Evolutionary conservation across 2,113 vertebrate species (phyloP).

Genomic region (Machaerirhynchus nigripectus): DNA sequence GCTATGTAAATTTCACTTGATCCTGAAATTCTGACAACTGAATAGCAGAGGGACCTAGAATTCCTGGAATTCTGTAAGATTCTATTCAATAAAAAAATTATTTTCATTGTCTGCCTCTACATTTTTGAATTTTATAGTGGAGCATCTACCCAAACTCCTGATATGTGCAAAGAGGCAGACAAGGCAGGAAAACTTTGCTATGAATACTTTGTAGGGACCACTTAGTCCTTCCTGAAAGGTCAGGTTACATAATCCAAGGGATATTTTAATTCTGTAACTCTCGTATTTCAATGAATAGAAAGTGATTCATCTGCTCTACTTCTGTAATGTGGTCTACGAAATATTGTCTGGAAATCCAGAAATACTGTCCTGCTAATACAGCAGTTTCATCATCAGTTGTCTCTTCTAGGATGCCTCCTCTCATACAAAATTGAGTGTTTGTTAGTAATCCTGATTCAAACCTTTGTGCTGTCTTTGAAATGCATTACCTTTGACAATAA

Average conservation of each 20-base stretch:
- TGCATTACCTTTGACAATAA: slow-evolving; percentile 23
- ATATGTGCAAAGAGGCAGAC: background rate
- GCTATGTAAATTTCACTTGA: background rate
- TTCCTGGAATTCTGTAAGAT: background rate
- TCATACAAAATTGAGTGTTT: slow-evolving; percentile 22
- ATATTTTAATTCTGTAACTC: background rate
- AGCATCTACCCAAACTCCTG: background rate
- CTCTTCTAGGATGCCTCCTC: slow-evolving; percentile 2
- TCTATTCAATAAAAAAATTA: background rate
- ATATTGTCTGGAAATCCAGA: background rate
- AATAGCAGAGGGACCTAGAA: background rate
- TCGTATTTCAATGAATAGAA: background rate
- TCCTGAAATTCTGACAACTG: background rate
- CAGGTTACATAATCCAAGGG: background rate
- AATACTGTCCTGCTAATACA: background rate
- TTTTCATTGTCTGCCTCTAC: background rate
- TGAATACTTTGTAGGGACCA: background rate
- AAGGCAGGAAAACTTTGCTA: background rate
- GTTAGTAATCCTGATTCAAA: slow-evolving; percentile 3
- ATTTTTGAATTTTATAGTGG: background rate
- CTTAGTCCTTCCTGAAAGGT: background rate
- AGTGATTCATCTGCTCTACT: background rate
- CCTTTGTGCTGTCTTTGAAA: slow-evolving; percentile 31
- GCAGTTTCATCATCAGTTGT: background rate
- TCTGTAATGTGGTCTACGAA: background rate